Evolutionary conservation across 1,140 invertebrate genomes (phyloP), one percentile per base, ranked within the genome.

Genomic region (Caligus rogercresseyi): DNA sequence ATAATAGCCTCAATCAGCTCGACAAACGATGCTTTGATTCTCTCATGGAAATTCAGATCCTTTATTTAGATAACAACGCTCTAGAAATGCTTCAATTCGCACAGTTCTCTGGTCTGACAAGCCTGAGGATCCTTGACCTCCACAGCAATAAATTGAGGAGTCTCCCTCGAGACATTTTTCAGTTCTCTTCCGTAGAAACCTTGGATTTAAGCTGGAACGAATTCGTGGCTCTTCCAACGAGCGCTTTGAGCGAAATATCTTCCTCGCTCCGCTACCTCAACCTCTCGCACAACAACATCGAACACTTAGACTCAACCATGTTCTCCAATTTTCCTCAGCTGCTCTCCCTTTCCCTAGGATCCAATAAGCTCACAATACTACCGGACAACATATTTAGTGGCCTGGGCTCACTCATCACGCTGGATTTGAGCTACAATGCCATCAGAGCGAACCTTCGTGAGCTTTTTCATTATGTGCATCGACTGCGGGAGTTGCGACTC

Each of bases 341-440:
- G 23, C 80, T 84, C n/a, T 79, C 79, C 63, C 75, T 93, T 16
- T 83, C 86, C 74, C 74, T 93, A 65, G 81, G 83, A 15, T 77
- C 78, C 65, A 93, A 93, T 74, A 81, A 82, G 68, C 77, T 93
- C 21, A 85, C 83, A 0, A 85, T 88, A 60, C 72, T 92, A 43
- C 86, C 87, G 0, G 88, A 92, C 71, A 89, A 89, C 70, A 86
- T 87, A 1, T 91, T 93, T 72, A 83, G 83, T 0, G 84, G 85
- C 66, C 75, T 91, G 4, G 66, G 60, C 1, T 82, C 81, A 65
- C 75, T 93, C 23, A 78, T 87, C 53, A 80, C 79, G 65, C 72
- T 92, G 62, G 85, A 90, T 72, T 74, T 93, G 1, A 85, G 85
- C 26, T 80, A 79, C 58, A 93, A 92, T 72, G 76, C 78, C n/a